A percentile compares a stretch with the other conserved stretches of the same genome.
Conservation (phyloP, 1,140 invertebrate genomes). For the Sycophila sp. region DNA sequence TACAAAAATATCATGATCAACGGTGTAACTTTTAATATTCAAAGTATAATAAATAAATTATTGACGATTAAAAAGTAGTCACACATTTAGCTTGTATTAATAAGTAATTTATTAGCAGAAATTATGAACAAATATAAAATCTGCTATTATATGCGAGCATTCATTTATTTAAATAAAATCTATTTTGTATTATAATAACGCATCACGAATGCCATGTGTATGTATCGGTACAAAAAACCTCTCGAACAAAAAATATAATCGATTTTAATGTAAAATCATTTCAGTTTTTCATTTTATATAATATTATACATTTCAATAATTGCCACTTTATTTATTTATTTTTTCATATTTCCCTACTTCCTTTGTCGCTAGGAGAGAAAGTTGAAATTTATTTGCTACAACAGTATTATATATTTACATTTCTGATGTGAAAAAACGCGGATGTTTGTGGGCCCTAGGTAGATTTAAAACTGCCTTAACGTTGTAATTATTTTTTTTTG, state of each 20-base stretch:
- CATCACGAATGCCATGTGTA: constrained; percentile 12
- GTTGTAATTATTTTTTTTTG: constrained; percentile 19
- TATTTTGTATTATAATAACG: constrained; percentile 22
- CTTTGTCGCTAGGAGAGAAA: constrained; percentile 28
- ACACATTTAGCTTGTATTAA: constrained; percentile 9
- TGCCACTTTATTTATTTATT: constrained; percentile 21
- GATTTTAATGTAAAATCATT: constrained; percentile 40
- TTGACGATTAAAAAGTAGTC: constrained; percentile 18
- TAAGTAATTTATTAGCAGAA: constrained; percentile 1
- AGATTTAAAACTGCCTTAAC: constrained; percentile 32
- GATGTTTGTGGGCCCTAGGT: constrained; percentile 21
- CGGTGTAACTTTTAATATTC: constrained; percentile 2
- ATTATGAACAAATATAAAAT: constrained; percentile 29
- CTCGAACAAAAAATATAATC: constrained; percentile 20
- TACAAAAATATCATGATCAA: neutral
- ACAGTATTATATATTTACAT: constrained; percentile 33
- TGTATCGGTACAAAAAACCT: constrained; percentile 30
- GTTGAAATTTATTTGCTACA: constrained; percentile 32
- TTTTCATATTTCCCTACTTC: constrained; percentile 26
- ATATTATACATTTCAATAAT: constrained; percentile 32
- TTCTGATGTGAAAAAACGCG: constrained; percentile 35
- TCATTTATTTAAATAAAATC: constrained; percentile 28
- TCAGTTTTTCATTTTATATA: constrained; percentile 23
- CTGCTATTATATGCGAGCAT: neutral
- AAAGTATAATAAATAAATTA: constrained; percentile 29